These are phyloP conservation scores for Zeus faber DNA, from an alignment of 2,113 vertebrate species.

Conservation along the genomic window DNA sequence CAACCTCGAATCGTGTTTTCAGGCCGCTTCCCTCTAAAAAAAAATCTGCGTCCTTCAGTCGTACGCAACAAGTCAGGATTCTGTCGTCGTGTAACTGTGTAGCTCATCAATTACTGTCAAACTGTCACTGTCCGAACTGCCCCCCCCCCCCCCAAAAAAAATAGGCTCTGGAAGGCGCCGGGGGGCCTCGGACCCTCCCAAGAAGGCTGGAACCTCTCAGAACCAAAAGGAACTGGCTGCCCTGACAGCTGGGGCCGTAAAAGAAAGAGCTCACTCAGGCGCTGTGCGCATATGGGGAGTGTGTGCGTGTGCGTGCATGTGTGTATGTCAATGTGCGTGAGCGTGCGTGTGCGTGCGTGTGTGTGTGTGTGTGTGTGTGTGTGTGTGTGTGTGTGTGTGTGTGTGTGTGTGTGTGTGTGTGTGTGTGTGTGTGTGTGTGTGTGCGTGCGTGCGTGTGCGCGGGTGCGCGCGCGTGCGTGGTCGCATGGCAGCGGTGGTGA, in stretches of 20 bases:
- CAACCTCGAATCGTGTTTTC: too few species aligned
- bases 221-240: conserved; percentile 27
- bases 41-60: too few species aligned
- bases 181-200: too few species aligned
- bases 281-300: conserved; percentile 13
- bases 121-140: background rate
- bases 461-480: conserved; percentile 8
- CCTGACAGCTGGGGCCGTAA: conserved; percentile 46
- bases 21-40: too few species aligned
- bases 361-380: conserved; percentile 28
- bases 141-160: too few species aligned
- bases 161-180: too few species aligned
- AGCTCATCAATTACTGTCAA: too few species aligned
- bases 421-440: background rate
- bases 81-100: too few species aligned
- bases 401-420: conserved; percentile 29
- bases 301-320: conserved; percentile 24
- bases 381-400: conserved; percentile 10
- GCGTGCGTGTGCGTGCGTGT: conserved; percentile 19
- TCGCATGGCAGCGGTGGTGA: conserved; percentile 48
- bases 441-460: conserved; percentile 3
- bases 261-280: conserved; percentile 37
- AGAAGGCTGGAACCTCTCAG: conserved; percentile 17
- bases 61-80: too few species aligned
- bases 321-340: conserved; percentile 27